Base-by-base conservation (phyloP, 2,888 invertebrate species). In the Cetonia aurata region DNA sequence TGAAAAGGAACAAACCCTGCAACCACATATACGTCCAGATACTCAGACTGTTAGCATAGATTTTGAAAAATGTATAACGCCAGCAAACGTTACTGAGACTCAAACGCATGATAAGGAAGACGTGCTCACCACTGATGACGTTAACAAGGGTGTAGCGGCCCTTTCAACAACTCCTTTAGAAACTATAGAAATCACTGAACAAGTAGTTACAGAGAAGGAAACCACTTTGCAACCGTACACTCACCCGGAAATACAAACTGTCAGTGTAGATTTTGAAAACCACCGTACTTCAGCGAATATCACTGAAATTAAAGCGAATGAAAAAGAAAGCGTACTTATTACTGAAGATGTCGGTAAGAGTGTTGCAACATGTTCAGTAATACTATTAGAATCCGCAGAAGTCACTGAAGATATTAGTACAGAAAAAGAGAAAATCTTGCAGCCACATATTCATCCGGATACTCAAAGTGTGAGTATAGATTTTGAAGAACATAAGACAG, bases 291-390 rank as follows among this genome's bases (percentile, higher is more conserved):
- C 75, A 70, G 71, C 82, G 67, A 78, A 80, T 53, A 76, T 76
- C 66, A 75, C 81, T 31, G 80, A 81, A 74, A 79, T 78, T 57
- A 76, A 74, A 67, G 75, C 79, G 44, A 78, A 83, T 66, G 81
- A 83, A 55, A 80, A 79, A 69, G 83, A 83, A 74, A 80, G 80
- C 57, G 74, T 74, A 41, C 79, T 85, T 17, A 71, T 70, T 46
- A 74, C 79, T 68, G 79, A 81, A 53, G 75, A 74, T 60, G 73
- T 78, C 1, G 76, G 76, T 73, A 73, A 70, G 3, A 78, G 79
- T 37, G 79, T 77, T 73, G 82, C 81, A 69, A 79, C 68, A n/a
- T 60, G 52, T 13, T 25, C 37, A 6, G n/a, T 37, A n/a, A 25
- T 25, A 13, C 44, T 55, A 1, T 15, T 62, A 33, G 53, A 62